A percentile compares a stretch with the other conserved stretches of the same genome.
Conservation (phyloP, 2,113 vertebrate genomes). For the Brachyhypopomus gauderio region DNA sequence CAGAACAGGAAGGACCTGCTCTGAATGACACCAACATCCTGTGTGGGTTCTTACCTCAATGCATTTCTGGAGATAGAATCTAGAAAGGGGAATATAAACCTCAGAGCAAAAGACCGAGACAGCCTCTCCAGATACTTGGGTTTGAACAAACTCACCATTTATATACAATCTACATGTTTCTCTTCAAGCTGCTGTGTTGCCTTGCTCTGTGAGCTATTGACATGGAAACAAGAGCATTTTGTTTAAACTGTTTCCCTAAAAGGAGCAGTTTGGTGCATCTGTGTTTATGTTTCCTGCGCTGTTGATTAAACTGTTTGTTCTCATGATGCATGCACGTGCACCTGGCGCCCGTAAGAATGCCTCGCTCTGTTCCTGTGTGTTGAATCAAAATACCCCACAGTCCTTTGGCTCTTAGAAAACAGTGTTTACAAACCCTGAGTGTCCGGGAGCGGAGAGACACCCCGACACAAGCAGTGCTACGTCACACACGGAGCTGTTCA, state of each 20-base stretch:
- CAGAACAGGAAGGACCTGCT: slow-evolving; percentile 11
- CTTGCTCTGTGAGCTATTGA: not conserved
- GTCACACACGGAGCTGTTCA: not conserved
- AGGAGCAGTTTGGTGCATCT: slow-evolving; percentile 18
- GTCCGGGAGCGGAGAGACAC: too few relatives aligned
- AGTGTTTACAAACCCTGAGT: slow-evolving; percentile 9
- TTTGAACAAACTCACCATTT: slow-evolving; percentile 27
- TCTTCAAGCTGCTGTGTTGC: not conserved
- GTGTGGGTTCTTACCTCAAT: slow-evolving; percentile 4
- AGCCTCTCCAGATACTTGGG: not conserved
- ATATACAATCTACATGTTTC: slow-evolving; percentile 7
- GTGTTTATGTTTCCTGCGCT: slow-evolving; percentile 29
- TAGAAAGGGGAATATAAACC: slow-evolving; percentile 3
- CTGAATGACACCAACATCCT: slow-evolving; percentile 8
- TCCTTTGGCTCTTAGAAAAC: not conserved
- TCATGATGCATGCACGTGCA: slow-evolving; percentile 31
- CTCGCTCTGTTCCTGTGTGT: slow-evolving; percentile 1
- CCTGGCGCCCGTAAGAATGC: slow-evolving; percentile 18
- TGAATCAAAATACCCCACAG: not conserved
- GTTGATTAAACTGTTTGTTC: slow-evolving; percentile 41
- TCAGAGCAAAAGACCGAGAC: not conserved
- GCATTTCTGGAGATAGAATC: not conserved
- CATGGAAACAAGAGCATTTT: slow-evolving; percentile 37
- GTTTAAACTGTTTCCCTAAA: slow-evolving; percentile 38
- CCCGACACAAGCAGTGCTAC: not conserved